Conservation (phyloP, 2,888 invertebrate genomes). For the Nemotelus nigrinus region DNA sequence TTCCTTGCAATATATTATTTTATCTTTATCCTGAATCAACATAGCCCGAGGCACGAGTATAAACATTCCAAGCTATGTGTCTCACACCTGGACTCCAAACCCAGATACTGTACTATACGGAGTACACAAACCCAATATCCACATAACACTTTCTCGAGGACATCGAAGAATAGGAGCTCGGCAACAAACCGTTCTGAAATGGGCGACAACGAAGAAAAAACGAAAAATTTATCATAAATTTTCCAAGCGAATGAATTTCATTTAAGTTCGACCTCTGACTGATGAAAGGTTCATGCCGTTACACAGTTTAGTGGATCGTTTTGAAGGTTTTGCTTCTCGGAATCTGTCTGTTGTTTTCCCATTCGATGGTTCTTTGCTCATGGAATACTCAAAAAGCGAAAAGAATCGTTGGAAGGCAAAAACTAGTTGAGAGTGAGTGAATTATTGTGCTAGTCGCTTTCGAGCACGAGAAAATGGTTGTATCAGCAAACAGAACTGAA, state of each 20-base stretch:
- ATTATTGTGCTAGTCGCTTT: background rate
- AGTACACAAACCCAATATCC: too few relatives aligned
- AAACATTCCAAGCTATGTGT: too few relatives aligned
- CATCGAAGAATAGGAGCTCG: too few relatives aligned
- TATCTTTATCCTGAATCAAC: too few relatives aligned
- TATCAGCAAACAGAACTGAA: background rate
- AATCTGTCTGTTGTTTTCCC: background rate
- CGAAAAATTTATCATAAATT: constrained; percentile 48
- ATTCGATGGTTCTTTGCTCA: background rate
- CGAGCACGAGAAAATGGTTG: background rate
- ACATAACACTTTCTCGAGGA: too few relatives aligned
- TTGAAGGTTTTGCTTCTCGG: constrained; percentile 2
- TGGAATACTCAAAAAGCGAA: background rate
- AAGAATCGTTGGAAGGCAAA: background rate
- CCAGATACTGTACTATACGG: too few relatives aligned
- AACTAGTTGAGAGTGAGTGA: constrained; percentile 1
- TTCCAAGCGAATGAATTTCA: constrained; percentile 48
- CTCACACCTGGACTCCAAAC: too few relatives aligned
- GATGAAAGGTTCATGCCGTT: constrained; percentile 8
- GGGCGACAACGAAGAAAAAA: background rate
- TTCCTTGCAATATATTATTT: too few relatives aligned
- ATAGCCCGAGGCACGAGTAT: too few relatives aligned
- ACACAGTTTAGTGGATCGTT: background rate
- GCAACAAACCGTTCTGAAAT: too few relatives aligned
- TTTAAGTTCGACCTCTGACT: constrained; percentile 27